Evolutionary conservation across 2,888 invertebrate genomes (phyloP), one percentile per base, ranked within the genome.

Genomic region (Cactoblastis cactorum): DNA sequence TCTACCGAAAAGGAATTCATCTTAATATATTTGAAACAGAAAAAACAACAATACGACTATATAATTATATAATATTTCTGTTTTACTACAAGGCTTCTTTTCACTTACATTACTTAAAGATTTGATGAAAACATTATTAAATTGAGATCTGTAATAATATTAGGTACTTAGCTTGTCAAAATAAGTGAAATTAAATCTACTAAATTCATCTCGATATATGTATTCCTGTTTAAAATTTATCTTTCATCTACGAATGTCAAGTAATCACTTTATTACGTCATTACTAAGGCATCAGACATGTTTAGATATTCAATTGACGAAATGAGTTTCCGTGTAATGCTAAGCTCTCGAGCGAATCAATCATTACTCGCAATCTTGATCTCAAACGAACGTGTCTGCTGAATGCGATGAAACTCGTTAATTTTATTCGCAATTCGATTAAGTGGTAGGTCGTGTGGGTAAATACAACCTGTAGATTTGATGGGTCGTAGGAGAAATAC

Each of bases 321-420:
- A 43, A 28, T 28, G 15, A 32, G 5, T 41, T 41, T 19, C 11
- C 19, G 39, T n/a, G n/a, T n/a, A 9, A 9, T 2, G 15, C 15
- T 15, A 3, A 28, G n/a, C n/a, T n/a, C 17, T 17, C 15, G 43
- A 4, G n/a, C 1, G 17, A 28, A 15, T 43, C 28, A 17, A 28
- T 43, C 43, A 43, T 43, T 43, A 24, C 41, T 43, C 24, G 9
- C 35, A 35, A 28, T 43, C 41, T 28, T 28, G 41, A 43, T 43
- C 28, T 12, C 11, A 43, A 28, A 24, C 28, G 41, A 22, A 14
- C 24, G 3, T 6, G 28, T 14, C 9, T n/a, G 15, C 4, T 43
- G 12, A 41, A 18, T 15, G 19, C 41, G 41, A 1, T 28, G 28
- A 6, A 28, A 37, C 38, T 11, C 18, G 2, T 35, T 35, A 35